Conservation (phyloP, 2,113 vertebrate genomes). For the Spea multiplicata region DNA sequence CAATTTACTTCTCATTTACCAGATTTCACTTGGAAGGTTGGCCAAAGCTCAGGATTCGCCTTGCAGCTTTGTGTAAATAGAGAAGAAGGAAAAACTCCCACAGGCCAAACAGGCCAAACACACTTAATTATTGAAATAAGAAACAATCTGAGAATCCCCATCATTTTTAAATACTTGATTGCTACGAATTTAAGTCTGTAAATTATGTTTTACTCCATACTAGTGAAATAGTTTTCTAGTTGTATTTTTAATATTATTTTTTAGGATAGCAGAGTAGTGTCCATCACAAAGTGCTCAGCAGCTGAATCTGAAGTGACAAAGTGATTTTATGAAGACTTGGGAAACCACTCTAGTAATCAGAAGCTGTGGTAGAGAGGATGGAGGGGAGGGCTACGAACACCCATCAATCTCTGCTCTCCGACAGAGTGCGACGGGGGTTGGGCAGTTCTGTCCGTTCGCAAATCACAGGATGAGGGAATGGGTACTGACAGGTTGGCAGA, state of each 20-base stretch:
- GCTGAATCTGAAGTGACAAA: slow-evolving; percentile 15
- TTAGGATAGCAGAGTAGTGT: neutral
- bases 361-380: neutral
- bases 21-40: too few relatives aligned
- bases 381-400: neutral
- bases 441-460: neutral
- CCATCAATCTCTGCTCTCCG: slow-evolving; percentile 13
- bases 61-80: too few relatives aligned
- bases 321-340: slow-evolving; percentile 30
- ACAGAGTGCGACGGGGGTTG: slow-evolving; percentile 1
- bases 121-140: too few relatives aligned
- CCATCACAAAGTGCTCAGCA: neutral
- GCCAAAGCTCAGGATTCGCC: too few relatives aligned
- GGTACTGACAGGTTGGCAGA: slow-evolving; percentile 8
- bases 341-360: slow-evolving; percentile 20
- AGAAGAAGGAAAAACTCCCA: too few relatives aligned
- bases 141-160: too few relatives aligned
- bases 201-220: neutral
- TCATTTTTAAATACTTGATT: neutral
- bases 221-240: neutral
- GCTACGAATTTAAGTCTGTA: neutral
- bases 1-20: too few relatives aligned
- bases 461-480: slow-evolving; percentile 1
- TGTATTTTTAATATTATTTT: neutral
- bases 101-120: too few relatives aligned